Percentiles rank a stretch among this genome's conserved stretches.
phyloP scores from a whole-genome alignment of 2,113 vertebrate species.

The Mesitornis unicolor region DNA sequence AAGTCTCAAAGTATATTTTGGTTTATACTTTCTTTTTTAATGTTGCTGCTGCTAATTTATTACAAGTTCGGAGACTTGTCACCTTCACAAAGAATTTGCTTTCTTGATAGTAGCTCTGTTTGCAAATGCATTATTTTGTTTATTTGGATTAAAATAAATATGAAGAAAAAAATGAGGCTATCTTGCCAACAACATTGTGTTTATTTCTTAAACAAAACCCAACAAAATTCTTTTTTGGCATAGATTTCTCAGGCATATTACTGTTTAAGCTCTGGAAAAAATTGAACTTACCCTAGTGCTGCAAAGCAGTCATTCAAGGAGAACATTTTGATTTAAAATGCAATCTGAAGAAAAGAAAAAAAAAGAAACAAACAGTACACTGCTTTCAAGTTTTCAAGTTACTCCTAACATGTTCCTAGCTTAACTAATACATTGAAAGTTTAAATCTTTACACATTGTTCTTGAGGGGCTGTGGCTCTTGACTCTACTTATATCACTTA shows the following conservation, averaged over 20 bases:
- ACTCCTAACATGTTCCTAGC: conserved; percentile 68
- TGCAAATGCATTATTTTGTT: conserved; percentile 43
- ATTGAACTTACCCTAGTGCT: conserved; percentile 74
- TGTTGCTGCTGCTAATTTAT: conserved; percentile 65
- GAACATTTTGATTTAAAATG: conserved; percentile 76
- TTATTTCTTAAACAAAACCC: conserved; percentile 62
- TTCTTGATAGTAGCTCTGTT: conserved; percentile 40
- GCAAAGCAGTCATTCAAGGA: conserved; percentile 73
- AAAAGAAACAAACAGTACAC: conserved; percentile 64
- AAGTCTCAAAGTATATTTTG: conserved; percentile 68
- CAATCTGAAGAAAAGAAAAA: conserved; percentile 62
- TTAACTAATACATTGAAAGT: conserved; percentile 66
- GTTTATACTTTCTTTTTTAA: conserved; percentile 74
- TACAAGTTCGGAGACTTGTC: conserved; percentile 61
- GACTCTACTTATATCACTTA: conserved; percentile 73
- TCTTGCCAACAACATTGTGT: conserved; percentile 6
- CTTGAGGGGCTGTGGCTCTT: conserved; percentile 69
- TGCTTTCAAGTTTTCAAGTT: conserved; percentile 70
- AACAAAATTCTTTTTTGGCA: conserved; percentile 54
- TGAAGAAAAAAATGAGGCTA: neutral
- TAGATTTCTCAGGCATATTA: conserved; percentile 62
- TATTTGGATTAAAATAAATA: neutral
- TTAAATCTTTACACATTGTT: conserved; percentile 74
- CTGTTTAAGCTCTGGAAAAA: conserved; percentile 72
- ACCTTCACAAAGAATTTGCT: conserved; percentile 39